Evolutionary conservation across 2,113 vertebrate species (phyloP).

Genomic region (Machaerirhynchus nigripectus): DNA sequence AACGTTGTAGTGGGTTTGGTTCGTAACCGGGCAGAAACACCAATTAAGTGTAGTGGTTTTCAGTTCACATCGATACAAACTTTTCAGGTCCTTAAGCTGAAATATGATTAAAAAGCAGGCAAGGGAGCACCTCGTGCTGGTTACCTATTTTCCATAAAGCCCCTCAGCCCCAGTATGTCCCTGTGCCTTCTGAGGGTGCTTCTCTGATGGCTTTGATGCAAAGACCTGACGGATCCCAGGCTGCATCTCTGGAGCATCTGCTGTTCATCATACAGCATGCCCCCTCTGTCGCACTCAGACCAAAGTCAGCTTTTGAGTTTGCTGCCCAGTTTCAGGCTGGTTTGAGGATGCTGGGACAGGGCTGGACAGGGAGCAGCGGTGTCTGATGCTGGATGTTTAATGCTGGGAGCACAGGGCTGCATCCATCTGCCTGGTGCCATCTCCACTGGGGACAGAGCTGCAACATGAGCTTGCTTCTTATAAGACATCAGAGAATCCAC

Average conservation of each 20-base stretch:
- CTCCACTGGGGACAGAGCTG: not conserved
- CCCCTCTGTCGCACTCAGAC: not conserved
- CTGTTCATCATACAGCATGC: not conserved
- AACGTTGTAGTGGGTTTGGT: accelerated
- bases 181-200: not conserved
- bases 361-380: not conserved
- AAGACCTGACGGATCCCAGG: not conserved
- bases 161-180: not conserved
- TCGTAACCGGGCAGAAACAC: no score
- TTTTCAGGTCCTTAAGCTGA: not conserved
- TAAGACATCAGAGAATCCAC: not conserved
- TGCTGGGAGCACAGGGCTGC: not conserved
- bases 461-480: not conserved
- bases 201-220: not conserved
- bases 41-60: no score
- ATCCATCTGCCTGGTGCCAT: not conserved
- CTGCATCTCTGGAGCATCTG: not conserved
- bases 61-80: not conserved
- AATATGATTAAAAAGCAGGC: not conserved
- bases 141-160: not conserved
- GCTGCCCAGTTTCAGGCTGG: not conserved
- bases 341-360: not conserved
- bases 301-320: not conserved
- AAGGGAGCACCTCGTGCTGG: not conserved
- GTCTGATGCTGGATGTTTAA: not conserved